Evolutionary conservation across 2,797 vertebrate species (phyloP), one percentile per base, ranked within the genome.

Genomic region (Bradypodion pumilum): DNA sequence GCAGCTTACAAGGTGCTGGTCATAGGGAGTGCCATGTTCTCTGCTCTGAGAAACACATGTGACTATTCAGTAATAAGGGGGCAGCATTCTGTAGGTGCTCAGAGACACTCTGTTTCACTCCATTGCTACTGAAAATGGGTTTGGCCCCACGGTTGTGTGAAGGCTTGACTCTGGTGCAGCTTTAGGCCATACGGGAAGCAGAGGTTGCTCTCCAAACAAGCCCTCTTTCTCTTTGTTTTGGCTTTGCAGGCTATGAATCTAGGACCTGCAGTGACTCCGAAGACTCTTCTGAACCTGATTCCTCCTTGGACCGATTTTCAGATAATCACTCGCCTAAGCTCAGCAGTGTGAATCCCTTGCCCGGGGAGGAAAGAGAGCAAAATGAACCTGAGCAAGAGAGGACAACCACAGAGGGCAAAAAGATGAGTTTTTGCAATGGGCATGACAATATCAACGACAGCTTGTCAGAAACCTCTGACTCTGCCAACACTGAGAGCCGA

Each of bases 201-300:
- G 23, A 25, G 29, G 15, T 5, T 65, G 68, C 49, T 83, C 37
- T 7, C 65, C 76, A 63, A 75, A 35, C 32, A n/a, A 68, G 23
- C 52, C 52, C 16, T 80, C 44, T n/a, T 49, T 23, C 2, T 86
- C 3, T 85, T 1, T 88, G 70, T 91, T 63, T 62, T 70, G 16
- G 83, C 75, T 85, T n/a, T 87, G 0, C 91, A 99, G 98, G 98
- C 90, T 99, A 99, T 0, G 98, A 98, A 87, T 99, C 98, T 16
- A 95, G 97, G 74, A 95, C 96, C 62, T 97, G 97, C 92, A 99
- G 98, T 6, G 98, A 99, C 92, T 99, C 98, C 0, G 98, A 99
- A 72, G 96, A 97, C 78, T 98, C 98, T 21, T 97, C 97, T 1
- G 97, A 98, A 60, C 66, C 94, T 65, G 97, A 98, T 83, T 97